A percentile compares a stretch with the other conserved stretches of the same genome.
phyloP scores from a whole-genome alignment of 2,888 invertebrate species.

The Amblyteles armatorius region DNA sequence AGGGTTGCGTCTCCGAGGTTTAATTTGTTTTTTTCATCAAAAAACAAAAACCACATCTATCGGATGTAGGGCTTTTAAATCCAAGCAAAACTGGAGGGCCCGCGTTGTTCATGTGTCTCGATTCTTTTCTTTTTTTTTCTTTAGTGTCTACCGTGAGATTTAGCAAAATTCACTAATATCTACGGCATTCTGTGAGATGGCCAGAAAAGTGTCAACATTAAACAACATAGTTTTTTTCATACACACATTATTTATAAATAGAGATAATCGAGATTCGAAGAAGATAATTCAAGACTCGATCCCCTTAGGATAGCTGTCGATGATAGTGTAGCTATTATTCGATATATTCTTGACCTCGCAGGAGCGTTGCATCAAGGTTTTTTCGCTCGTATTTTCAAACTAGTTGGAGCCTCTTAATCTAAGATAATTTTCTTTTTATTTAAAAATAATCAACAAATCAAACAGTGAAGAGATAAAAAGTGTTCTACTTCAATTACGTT shows the following conservation, averaged over 20 bases:
- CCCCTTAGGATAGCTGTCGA: neutral
- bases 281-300: neutral
- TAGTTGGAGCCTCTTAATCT: neutral
- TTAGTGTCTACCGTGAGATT: too few relatives aligned
- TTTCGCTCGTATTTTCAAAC: neutral
- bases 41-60: too few relatives aligned
- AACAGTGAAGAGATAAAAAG: constrained; percentile 10
- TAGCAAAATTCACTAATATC: neutral
- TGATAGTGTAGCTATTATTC: neutral
- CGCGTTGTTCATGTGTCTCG: too few relatives aligned
- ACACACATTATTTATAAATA: neutral
- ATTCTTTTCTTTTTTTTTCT: too few relatives aligned
- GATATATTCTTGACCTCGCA: neutral
- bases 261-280: neutral
- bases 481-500: neutral
- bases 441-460: neutral
- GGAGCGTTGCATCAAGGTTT: neutral
- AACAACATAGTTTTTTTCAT: neutral
- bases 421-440: neutral
- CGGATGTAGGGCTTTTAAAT: neutral
- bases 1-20: neutral
- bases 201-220: neutral
- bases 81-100: too few relatives aligned
- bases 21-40: neutral
- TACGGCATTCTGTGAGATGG: neutral